Evolutionary conservation across 2,797 vertebrate genomes (phyloP).

Genomic region (Falco peregrinus): DNA sequence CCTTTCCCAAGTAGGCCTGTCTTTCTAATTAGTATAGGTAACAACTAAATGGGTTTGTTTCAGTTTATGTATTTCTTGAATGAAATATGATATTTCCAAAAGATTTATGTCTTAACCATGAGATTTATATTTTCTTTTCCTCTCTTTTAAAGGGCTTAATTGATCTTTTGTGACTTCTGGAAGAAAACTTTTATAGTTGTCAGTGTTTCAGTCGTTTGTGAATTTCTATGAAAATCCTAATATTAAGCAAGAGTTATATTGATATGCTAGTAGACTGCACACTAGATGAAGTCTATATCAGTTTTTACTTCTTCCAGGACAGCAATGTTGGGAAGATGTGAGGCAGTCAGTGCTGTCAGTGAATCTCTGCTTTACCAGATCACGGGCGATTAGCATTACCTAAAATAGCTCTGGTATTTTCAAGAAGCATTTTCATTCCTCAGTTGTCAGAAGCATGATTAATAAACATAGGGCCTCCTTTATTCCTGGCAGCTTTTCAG

Average conservation of each 20-base stretch:
- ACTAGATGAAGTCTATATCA: neutral
- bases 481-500: slow-evolving; percentile 4
- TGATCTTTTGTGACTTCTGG: neutral
- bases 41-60: neutral
- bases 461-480: neutral
- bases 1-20: neutral
- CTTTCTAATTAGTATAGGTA: neutral
- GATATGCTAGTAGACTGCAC: neutral
- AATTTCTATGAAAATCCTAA: neutral
- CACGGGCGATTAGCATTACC: neutral
- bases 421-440: neutral
- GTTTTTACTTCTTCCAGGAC: neutral
- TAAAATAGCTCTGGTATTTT: slow-evolving; percentile 14
- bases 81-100: neutral
- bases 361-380: neutral
- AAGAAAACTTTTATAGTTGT: neutral
- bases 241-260: neutral
- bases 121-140: neutral
- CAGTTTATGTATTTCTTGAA: neutral
- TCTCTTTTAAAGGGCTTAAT: neutral
- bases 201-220: neutral
- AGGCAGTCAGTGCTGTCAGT: neutral
- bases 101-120: neutral
- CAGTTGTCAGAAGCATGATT: neutral
- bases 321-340: neutral